phyloP scores from a whole-genome alignment of 2,113 vertebrate species.

The Hyaena hyaena region DNA sequence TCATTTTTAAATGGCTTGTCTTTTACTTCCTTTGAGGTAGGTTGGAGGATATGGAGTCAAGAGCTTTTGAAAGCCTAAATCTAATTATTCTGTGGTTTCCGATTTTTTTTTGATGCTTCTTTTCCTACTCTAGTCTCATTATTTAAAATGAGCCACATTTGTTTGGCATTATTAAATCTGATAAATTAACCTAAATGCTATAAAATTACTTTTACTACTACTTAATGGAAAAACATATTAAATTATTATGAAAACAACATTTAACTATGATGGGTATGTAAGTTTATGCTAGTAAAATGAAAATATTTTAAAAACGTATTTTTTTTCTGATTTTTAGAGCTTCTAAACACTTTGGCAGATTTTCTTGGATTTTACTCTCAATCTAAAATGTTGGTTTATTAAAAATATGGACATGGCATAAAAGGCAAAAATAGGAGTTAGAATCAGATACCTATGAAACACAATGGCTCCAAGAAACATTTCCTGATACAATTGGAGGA shows the following conservation, averaged over 20 bases:
- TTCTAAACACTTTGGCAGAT: conserved; percentile 42
- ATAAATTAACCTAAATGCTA: conserved; percentile 70
- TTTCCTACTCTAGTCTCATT: conserved; percentile 59
- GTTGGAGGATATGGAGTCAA: neutral
- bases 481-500: neutral
- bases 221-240: conserved; percentile 65
- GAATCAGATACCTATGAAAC: neutral
- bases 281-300: neutral
- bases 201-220: conserved; percentile 69
- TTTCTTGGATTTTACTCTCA: conserved; percentile 40
- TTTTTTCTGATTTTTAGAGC: neutral
- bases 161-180: conserved; percentile 68
- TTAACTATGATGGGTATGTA: conserved; percentile 34
- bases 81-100: conserved; percentile 51
- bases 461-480: neutral
- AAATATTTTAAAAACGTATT: conserved; percentile 14
- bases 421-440: neutral
- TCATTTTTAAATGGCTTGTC: conserved; percentile 65
- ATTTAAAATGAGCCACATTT: conserved; percentile 63
- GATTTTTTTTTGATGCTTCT: conserved; percentile 59
- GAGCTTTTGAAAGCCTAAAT: conserved; percentile 46
- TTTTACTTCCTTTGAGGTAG: conserved; percentile 59
- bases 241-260: conserved; percentile 61
- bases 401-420: conserved; percentile 20
- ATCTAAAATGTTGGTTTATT: conserved; percentile 46